phyloP scores from a whole-genome alignment of 2,113 vertebrate species.

The Heliornis fulica region DNA sequence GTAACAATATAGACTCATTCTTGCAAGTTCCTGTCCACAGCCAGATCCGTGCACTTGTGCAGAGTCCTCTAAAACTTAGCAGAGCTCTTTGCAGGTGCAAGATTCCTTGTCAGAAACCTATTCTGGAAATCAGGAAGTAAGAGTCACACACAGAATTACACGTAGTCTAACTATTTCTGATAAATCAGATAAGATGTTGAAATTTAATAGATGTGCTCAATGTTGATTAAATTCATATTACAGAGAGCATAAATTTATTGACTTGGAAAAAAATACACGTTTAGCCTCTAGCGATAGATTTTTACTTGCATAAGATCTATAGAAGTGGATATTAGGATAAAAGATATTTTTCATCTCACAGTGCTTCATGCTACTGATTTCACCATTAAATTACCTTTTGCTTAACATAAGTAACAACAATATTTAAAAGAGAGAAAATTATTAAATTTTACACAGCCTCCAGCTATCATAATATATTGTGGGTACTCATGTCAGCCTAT shows the following conservation, averaged over 20 bases:
- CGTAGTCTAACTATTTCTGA: background rate
- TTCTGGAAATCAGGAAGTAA: background rate
- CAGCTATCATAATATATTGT: background rate
- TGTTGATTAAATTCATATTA: background rate
- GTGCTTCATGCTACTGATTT: background rate
- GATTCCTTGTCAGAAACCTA: background rate
- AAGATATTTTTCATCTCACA: background rate
- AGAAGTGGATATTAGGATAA: background rate
- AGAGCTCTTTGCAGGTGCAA: background rate
- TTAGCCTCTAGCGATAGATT: background rate
- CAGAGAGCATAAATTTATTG: background rate
- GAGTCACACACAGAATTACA: background rate
- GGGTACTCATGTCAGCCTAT: background rate
- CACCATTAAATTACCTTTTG: background rate
- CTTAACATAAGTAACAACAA: background rate
- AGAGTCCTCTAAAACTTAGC: background rate
- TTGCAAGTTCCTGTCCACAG: background rate
- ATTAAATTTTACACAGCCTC: background rate
- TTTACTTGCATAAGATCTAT: background rate
- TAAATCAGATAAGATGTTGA: background rate
- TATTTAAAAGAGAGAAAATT: background rate
- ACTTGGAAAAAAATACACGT: background rate
- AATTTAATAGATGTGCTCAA: background rate
- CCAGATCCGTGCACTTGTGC: background rate
- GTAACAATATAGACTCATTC: background rate